A percentile compares a stretch with the other conserved stretches of the same genome.
Conservation (phyloP, 2,888 invertebrate species). For the Plusia festucae region DNA sequence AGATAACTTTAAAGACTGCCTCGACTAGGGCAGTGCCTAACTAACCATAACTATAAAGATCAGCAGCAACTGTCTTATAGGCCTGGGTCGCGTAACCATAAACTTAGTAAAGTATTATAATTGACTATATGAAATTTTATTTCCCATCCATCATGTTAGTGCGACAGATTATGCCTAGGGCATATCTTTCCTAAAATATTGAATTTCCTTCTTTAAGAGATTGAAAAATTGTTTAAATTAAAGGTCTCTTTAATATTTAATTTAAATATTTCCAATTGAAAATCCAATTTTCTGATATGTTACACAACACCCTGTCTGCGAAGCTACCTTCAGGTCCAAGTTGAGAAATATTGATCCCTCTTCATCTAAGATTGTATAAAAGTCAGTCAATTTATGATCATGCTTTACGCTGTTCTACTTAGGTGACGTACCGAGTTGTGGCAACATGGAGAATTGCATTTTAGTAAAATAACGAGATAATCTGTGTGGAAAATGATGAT, state of each 20-base stretch:
- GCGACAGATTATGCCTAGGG: conserved; percentile 39
- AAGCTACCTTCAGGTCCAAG: conserved; percentile 74
- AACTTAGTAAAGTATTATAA: conserved; percentile 45
- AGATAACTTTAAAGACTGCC: conserved; percentile 34
- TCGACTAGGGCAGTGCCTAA: conserved; percentile 54
- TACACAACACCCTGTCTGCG: conserved; percentile 82
- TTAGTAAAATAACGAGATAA: conserved; percentile 21
- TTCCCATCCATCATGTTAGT: conserved; percentile 50
- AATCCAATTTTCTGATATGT: conserved; percentile 80
- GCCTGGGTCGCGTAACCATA: conserved; percentile 74
- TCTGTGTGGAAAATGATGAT: conserved; percentile 11
- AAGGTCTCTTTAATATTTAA: conserved; percentile 29
- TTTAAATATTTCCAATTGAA: conserved; percentile 57
- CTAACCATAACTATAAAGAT: conserved; percentile 59
- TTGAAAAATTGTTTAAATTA: conserved; percentile 18
- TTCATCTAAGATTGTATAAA: conserved; percentile 70
- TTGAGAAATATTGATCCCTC: conserved; percentile 80
- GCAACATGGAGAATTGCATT: conserved; percentile 50
- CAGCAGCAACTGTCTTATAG: conserved; percentile 70
- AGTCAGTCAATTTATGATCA: conserved; percentile 73
- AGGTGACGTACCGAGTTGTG: conserved; percentile 45
- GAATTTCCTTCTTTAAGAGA: too few relatives aligned
- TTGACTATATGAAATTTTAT: conserved; percentile 57
- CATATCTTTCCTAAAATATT: conserved; percentile 33
- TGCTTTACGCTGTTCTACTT: conserved; percentile 49